Percentiles rank a stretch among this genome's conserved stretches.
phyloP scores from a whole-genome alignment of 2,888 invertebrate species.

The Polyommatus icarus region DNA sequence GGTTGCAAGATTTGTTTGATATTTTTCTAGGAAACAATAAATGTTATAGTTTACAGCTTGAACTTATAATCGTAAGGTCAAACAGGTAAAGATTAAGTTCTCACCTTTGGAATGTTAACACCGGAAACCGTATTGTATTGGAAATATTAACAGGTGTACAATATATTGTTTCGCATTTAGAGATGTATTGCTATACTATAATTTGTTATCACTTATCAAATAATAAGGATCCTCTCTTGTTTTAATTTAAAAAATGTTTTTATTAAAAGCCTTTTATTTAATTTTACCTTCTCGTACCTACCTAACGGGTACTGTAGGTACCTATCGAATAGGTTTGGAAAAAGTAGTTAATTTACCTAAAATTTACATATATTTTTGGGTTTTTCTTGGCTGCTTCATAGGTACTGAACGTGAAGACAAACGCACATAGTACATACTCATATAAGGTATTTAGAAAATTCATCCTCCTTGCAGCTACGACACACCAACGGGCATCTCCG shows the following conservation, averaged over 20 bases:
- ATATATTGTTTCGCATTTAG: neutral
- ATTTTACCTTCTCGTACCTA: no score
- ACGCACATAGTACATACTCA: no score
- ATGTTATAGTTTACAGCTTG: neutral
- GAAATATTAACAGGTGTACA: neutral
- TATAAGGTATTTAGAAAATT: neutral
- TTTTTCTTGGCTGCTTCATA: no score
- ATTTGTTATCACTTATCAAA: no score
- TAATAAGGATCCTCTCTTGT: no score
- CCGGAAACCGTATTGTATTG: neutral
- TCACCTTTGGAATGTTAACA: constrained; percentile 19
- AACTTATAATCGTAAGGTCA: constrained; percentile 2
- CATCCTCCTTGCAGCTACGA: constrained; percentile 71
- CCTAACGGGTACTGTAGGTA: no score
- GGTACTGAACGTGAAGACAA: no score
- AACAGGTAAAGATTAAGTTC: constrained; percentile 20
- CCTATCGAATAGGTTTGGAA: no score
- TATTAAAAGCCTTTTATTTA: no score
- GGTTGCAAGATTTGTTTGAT: neutral
- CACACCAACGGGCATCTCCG: constrained; percentile 83
- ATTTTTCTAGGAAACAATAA: neutral
- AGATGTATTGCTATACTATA: neutral
- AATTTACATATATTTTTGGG: no score
- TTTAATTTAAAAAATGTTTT: no score
- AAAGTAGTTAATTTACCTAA: no score